These are phyloP conservation scores for Ips typographus DNA, from an alignment of 1,140 invertebrate genomes.

Conservation along the genomic window DNA sequence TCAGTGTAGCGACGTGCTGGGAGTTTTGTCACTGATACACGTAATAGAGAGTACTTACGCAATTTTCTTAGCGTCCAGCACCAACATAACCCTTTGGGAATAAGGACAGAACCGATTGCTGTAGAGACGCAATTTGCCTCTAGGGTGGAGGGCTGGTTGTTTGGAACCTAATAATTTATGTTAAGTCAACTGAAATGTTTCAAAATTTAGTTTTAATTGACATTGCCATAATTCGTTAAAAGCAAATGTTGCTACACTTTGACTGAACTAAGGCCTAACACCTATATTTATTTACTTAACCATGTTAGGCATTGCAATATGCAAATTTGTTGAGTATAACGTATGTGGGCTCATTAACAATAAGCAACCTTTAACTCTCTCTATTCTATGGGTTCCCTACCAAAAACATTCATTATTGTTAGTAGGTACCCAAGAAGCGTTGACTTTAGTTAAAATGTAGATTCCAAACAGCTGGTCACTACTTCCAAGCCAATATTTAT, in stretches of 20 bases:
- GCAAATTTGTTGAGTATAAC: neutral
- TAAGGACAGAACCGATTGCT: slow-evolving; percentile 91
- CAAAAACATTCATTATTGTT: no score
- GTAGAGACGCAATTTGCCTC: slow-evolving; percentile 76
- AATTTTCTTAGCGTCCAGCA: slow-evolving; percentile 81
- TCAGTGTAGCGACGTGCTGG: no score
- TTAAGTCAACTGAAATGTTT: no score
- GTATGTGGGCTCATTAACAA: neutral
- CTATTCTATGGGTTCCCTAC: no score
- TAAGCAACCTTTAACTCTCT: neutral
- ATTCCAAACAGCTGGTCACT: no score
- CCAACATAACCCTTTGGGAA: slow-evolving; percentile 79
- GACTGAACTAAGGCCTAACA: neutral
- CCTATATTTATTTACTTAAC: neutral
- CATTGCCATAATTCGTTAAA: neutral
- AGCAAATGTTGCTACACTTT: neutral
- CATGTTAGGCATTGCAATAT: neutral
- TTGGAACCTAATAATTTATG: slow-evolving; percentile 27
- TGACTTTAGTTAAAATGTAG: no score
- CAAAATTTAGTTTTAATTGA: no score
- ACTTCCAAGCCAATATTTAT: no score
- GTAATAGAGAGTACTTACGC: slow-evolving; percentile 61
- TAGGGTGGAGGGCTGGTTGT: slow-evolving; percentile 57
- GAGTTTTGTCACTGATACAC: no score
- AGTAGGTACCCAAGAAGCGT: no score